phyloP scores from a whole-genome alignment of 2,113 vertebrate genomes.

The Ardeotis arabs region DNA sequence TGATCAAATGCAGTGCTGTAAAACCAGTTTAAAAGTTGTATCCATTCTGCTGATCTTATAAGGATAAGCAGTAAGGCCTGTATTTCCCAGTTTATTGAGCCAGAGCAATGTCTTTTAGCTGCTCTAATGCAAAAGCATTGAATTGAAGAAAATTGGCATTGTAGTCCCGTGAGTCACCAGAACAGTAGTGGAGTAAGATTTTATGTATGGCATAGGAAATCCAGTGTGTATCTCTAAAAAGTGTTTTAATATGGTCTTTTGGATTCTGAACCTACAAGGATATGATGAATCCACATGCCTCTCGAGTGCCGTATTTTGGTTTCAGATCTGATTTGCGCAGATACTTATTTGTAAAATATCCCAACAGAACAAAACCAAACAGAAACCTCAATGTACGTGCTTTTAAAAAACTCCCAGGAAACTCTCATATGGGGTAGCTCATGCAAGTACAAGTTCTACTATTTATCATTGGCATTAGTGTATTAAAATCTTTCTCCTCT shows the following conservation, averaged over 20 bases:
- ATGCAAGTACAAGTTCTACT: not conserved
- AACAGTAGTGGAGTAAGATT: not conserved
- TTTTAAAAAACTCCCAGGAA: not conserved
- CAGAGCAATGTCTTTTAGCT: not conserved
- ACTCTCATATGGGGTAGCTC: not conserved
- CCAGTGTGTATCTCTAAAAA: not conserved
- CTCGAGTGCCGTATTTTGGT: not conserved
- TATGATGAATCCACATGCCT: not conserved
- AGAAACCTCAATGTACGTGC: not conserved
- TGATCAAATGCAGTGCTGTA: not conserved
- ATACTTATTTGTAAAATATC: not conserved
- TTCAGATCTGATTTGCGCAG: not conserved
- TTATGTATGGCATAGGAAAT: not conserved
- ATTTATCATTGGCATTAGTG: not conserved
- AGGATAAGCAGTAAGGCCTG: not conserved
- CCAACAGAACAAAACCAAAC: not conserved
- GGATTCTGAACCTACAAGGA: not conserved
- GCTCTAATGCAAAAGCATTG: not conserved
- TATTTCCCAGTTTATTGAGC: conserved; percentile 5
- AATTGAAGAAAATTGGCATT: not conserved
- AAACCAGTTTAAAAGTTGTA: not conserved
- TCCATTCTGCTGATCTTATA: not conserved
- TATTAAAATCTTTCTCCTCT: not conserved
- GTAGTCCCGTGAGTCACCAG: not conserved
- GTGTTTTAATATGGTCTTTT: not conserved